Evolutionary conservation across 2,888 invertebrate genomes (phyloP), one percentile per base, ranked within the genome.

Genomic region (Amblyjoppa proteus): DNA sequence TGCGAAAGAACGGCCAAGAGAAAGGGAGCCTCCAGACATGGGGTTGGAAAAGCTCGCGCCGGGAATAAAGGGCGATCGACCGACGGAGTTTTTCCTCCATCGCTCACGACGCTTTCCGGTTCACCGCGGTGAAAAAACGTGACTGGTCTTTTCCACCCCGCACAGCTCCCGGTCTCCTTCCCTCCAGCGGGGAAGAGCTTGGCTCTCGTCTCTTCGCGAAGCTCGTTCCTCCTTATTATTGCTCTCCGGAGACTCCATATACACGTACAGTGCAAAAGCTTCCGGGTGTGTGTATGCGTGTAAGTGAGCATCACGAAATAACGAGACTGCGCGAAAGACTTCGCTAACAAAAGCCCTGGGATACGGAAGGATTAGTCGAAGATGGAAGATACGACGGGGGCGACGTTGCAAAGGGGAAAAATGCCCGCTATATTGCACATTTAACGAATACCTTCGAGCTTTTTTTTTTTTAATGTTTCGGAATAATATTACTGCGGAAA

Each of bases 251-350:
- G 68, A 81, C 74, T 74, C 58, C 66, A 38, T 81, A 79, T 81
- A 79, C 64, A 16, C 38, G 68, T 49, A 58, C 25, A 34, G 16
- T 69, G 68, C 51, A 61, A n/a, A 75, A 69, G 81, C 74, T 81
- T 41, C 73, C 53, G 34, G 31, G 56, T 34, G 66, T 68, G 70
- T 25, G 38, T 49, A 49, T 16, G 45, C 45, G 45, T 16, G 45
- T 13, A 49, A 49, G 45, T 49, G 45, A 49, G 45, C 64, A 64
- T 34, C 45, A 58, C 74, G 74, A 81, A 81, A 75, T 81, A 81
- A 81, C 81, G 81, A 81, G 81, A 69, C 81, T 69, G 74, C 34
- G 81, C 68, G 45, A 25, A 74, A 81, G 81, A 74, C 56, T 69
- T 45, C 34, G 56, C 49, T 66, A 69, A 81, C 81, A 81, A 81